Base-by-base conservation (phyloP, 2,888 invertebrate species). In the Andricus curvator region DNA sequence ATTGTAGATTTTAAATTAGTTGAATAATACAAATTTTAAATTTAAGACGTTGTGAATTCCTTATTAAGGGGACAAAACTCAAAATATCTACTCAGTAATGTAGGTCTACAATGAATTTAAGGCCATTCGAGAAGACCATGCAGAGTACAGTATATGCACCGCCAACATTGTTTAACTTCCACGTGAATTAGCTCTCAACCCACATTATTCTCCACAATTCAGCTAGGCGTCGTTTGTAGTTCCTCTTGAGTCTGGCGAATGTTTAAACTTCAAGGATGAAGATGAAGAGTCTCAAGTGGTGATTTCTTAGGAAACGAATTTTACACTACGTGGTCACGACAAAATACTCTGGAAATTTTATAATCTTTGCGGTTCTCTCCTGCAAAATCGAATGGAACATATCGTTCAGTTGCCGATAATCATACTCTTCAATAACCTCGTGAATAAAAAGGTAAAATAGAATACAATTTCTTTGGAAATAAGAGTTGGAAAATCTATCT, bases 161-260 rank as follows among this genome's bases (percentile, higher is more conserved):
- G 70, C 25, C 86, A 87, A 88, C 89, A 86, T 86, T 91, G 91
- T 91, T 91, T 90, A 88, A 90, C 90, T 91, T 91, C 88, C 86
- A 87, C 87, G 87, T 89, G 90, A 91, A 91, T 91, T 90, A 90
- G 89, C 89, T 88, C 86, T 83, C 83, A 78, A 79, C 76, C 41
- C 78, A 80, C 79, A 82, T 84, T 84, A 82, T 82, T 84, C 81
- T 66, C 81, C 78, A n/a, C 82, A 78, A 81, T 82, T 79, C 78
- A 80, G 80, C 80, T 79, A 70, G 79, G 81, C 79, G 80, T 80
- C 78, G 82, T 82, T 82, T 82, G 80, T 80, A 84, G 81, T 84
- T 81, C 80, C 65, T 82, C 80, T 74, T 56, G 62, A 48, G 80
- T 56, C 62, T 78, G 70, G 78, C 74, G 80, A 80, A 81, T 82